A percentile compares a stretch with the other conserved stretches of the same genome.
phyloP scores from a whole-genome alignment of 2,113 vertebrate genomes.

The Rynchops niger region DNA sequence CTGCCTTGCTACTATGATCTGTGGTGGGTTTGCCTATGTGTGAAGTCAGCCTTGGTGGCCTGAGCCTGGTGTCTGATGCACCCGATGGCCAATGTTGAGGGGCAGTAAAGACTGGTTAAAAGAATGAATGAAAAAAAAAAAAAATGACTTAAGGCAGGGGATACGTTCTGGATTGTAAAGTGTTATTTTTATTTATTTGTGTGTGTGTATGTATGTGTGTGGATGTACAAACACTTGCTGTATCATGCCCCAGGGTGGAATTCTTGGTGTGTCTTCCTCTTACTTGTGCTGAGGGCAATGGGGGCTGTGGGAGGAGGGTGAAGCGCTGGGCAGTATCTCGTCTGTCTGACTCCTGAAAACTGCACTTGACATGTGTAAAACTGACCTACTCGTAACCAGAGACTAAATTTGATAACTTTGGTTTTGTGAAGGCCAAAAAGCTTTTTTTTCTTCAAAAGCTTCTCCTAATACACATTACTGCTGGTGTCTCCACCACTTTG shows the following conservation, averaged over 20 bases:
- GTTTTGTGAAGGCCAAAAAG: not conserved
- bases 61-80: not conserved
- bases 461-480: not conserved
- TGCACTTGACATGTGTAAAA: not conserved
- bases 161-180: not conserved
- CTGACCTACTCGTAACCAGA: not conserved
- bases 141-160: not conserved
- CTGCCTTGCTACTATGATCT: accelerated
- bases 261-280: accelerated
- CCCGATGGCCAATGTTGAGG: accelerated
- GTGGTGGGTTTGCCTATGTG: accelerated
- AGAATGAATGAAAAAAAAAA: not conserved
- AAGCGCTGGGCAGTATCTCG: not conserved
- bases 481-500: not conserved
- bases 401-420: not conserved
- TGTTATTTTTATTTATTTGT: not conserved
- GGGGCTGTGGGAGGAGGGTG: not conserved
- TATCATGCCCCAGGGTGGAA: not conserved
- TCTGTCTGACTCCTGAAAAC: not conserved
- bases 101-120: not conserved
- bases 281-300: not conserved
- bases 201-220: not conserved
- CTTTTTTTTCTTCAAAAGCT: not conserved
- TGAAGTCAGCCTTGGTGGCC: not conserved
- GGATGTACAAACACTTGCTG: not conserved